Conservation (phyloP, 2,797 vertebrate species). For the Emydoidea blandingii region DNA sequence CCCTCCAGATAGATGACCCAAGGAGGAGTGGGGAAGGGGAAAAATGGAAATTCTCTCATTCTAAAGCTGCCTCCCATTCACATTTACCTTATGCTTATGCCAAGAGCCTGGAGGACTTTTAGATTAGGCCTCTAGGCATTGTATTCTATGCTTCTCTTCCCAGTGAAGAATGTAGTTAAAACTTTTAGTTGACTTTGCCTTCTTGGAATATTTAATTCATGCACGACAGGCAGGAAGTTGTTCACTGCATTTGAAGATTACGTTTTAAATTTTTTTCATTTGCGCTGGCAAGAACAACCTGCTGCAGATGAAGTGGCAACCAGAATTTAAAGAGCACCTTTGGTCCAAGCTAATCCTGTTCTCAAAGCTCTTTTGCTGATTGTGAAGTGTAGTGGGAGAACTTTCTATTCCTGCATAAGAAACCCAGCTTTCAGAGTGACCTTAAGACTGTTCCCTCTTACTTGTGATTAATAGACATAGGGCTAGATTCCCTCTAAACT, state of each 20-base stretch:
- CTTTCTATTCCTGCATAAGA: too few species aligned
- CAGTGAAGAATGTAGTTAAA: background rate
- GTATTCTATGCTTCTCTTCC: constrained; percentile 22
- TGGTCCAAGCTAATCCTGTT: background rate
- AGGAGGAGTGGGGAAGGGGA: constrained; percentile 20
- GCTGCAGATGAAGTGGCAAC: background rate
- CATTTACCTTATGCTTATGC: constrained; percentile 6
- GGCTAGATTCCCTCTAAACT: rapidly evolving
- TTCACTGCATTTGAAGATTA: background rate
- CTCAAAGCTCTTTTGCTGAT: background rate
- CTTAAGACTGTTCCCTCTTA: background rate
- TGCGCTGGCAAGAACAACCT: background rate
- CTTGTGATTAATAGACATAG: background rate
- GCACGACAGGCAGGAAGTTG: background rate
- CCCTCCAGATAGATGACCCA: constrained; percentile 63
- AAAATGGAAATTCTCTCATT: constrained; percentile 57
- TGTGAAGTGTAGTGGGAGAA: background rate
- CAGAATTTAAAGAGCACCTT: background rate
- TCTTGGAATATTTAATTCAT: background rate
- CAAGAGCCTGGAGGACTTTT: background rate
- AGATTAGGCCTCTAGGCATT: constrained; percentile 51
- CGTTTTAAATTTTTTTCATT: background rate
- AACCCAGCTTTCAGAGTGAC: background rate
- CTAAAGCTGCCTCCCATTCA: background rate
- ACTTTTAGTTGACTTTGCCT: background rate